phyloP scores from a whole-genome alignment of 2,113 vertebrate species.

The Pavo muticus region DNA sequence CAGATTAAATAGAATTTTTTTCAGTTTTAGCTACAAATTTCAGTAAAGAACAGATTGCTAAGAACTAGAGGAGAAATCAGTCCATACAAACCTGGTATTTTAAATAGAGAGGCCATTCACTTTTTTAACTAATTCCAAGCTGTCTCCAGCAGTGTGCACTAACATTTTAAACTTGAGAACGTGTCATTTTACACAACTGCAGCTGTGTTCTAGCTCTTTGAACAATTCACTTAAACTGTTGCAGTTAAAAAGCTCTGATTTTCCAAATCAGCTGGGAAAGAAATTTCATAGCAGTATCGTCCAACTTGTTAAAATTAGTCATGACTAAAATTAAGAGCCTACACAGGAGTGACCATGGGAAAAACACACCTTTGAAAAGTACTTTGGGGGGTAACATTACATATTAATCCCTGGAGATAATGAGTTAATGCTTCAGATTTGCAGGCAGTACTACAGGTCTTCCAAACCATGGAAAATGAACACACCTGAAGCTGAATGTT shows the following conservation, averaged over 20 bases:
- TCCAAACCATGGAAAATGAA: conserved; percentile 49
- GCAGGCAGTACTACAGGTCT: not conserved
- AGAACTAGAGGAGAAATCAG: not conserved
- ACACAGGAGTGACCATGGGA: conserved; percentile 12
- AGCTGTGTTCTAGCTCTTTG: not conserved
- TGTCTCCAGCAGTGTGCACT: not conserved
- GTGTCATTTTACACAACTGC: not conserved
- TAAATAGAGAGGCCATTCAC: not conserved
- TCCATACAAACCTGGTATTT: not conserved
- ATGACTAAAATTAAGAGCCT: conserved; percentile 49
- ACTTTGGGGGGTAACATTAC: conserved; percentile 53
- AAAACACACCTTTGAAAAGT: conserved; percentile 16
- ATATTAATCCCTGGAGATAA: conserved; percentile 58
- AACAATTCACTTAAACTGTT: not conserved
- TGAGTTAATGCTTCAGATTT: conserved; percentile 43
- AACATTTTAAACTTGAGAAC: not conserved
- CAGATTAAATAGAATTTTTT: not conserved
- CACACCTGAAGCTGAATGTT: conserved; percentile 2
- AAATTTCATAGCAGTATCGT: conserved; percentile 9
- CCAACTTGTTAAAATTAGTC: conserved; percentile 45
- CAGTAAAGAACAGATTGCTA: not conserved
- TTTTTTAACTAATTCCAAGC: not conserved
- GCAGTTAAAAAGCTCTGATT: not conserved
- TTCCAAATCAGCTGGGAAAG: conserved; percentile 26
- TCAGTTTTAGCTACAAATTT: not conserved